These are phyloP conservation scores for Yponomeuta cagnagella DNA, from an alignment of 2,888 invertebrate species.

Conservation along the genomic window DNA sequence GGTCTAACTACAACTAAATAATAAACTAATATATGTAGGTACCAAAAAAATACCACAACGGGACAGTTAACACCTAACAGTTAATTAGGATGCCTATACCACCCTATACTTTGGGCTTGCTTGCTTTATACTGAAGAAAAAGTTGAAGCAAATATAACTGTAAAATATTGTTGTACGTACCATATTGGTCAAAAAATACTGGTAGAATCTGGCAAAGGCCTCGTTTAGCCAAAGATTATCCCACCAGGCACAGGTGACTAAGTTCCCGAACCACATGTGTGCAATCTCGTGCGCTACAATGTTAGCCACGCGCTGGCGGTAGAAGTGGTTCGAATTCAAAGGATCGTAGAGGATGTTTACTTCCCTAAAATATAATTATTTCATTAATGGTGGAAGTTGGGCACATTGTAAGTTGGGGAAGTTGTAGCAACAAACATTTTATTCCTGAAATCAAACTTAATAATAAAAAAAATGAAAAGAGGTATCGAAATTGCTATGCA, in stretches of 20 bases:
- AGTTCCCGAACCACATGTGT: slow-evolving; percentile 90
- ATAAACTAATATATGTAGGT: too few species aligned
- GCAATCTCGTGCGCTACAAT: slow-evolving; percentile 86
- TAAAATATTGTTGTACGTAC: slow-evolving; percentile 37
- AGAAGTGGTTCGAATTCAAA: slow-evolving; percentile 64
- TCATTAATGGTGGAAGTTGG: too few species aligned
- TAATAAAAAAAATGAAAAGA: neutral
- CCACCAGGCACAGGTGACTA: slow-evolving; percentile 86
- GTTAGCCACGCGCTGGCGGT: slow-evolving; percentile 79
- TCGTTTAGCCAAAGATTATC: slow-evolving; percentile 82
- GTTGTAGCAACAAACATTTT: too few species aligned
- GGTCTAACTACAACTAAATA: too few species aligned
- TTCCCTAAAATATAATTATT: slow-evolving; percentile 61
- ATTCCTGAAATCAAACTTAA: too few species aligned
- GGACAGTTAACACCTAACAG: too few species aligned
- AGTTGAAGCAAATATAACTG: too few species aligned
- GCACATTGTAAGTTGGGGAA: neutral
- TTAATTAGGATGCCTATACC: too few species aligned
- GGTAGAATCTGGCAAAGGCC: slow-evolving; percentile 82
- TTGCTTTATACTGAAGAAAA: too few species aligned
- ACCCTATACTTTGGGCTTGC: too few species aligned
- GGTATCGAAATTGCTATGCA: neutral
- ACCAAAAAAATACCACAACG: too few species aligned
- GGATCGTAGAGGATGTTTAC: slow-evolving; percentile 72
- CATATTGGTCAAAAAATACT: slow-evolving; percentile 77